These are phyloP conservation scores for Maccullochella peelii DNA, from an alignment of 2,113 vertebrate genomes.

Conservation along the genomic window DNA sequence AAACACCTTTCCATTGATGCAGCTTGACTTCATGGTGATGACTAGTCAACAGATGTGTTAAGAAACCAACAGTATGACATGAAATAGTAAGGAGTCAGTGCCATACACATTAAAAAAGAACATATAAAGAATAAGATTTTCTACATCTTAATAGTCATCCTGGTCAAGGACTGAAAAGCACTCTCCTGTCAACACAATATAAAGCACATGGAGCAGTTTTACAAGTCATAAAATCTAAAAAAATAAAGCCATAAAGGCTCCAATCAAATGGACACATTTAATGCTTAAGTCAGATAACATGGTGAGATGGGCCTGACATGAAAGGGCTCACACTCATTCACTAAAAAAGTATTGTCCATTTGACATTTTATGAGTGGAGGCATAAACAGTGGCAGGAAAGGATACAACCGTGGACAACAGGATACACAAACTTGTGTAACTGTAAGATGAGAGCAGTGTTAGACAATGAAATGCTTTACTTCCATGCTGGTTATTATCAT, in stretches of 20 bases:
- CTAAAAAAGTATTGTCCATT: too few relatives aligned
- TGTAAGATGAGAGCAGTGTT: constrained; percentile 67
- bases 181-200: neutral
- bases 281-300: neutral
- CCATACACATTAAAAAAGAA: neutral
- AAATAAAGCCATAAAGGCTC: neutral
- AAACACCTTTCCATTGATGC: constrained; percentile 93
- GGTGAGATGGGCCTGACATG: neutral
- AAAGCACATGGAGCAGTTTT: neutral
- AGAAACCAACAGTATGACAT: constrained; percentile 37
- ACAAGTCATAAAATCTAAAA: neutral
- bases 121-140: neutral
- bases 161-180: neutral
- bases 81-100: neutral
- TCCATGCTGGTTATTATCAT: neutral
- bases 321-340: neutral
- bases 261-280: neutral
- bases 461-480: neutral
- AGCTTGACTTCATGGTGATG: constrained; percentile 91
- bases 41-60: constrained; percentile 80
- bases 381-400: constrained; percentile 73
- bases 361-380: neutral
- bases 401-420: constrained; percentile 98
- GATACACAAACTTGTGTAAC: constrained; percentile 94
- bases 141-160: too few relatives aligned